Conservation (phyloP, 1,140 invertebrate species). For the Notospermus geniculatus region DNA sequence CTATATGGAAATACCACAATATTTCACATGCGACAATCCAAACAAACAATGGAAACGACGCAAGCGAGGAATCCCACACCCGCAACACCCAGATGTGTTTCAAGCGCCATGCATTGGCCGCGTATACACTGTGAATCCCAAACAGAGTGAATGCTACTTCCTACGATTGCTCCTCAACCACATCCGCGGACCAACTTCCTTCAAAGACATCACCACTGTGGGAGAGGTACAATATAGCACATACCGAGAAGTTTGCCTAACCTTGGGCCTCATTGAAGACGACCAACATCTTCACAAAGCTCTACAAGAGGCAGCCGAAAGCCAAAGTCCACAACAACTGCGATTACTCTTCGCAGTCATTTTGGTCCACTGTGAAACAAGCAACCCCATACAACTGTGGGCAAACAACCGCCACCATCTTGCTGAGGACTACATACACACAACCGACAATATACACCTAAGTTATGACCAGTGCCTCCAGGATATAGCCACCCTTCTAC, state of each 20-base stretch:
- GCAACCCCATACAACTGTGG: not conserved
- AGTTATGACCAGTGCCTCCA: not conserved
- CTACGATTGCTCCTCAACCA: not conserved
- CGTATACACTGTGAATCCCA: slow-evolving; percentile 3
- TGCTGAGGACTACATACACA: slow-evolving; percentile 12
- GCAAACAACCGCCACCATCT: not conserved
- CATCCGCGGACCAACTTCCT: not conserved
- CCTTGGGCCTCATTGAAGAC: slow-evolving; percentile 1
- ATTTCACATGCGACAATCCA: slow-evolving; percentile 38
- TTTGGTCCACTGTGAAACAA: not conserved
- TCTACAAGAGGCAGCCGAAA: not conserved
- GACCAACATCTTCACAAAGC: not conserved
- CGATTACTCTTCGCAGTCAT: slow-evolving; percentile 3
- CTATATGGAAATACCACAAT: slow-evolving; percentile 39
- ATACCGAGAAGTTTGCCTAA: slow-evolving; percentile 1
- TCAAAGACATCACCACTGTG: not conserved
- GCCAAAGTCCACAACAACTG: not conserved
- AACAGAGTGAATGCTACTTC: slow-evolving; percentile 4
- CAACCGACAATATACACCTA: not conserved
- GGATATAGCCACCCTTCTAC: not conserved
- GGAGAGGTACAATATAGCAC: not conserved
- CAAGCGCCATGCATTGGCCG: not conserved
- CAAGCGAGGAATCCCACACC: slow-evolving; percentile 1
- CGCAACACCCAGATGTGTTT: not conserved
- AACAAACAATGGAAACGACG: slow-evolving; percentile 9